Base-by-base conservation (phyloP, 2,113 vertebrate genomes). In the Nycticryphes semicollaris region DNA sequence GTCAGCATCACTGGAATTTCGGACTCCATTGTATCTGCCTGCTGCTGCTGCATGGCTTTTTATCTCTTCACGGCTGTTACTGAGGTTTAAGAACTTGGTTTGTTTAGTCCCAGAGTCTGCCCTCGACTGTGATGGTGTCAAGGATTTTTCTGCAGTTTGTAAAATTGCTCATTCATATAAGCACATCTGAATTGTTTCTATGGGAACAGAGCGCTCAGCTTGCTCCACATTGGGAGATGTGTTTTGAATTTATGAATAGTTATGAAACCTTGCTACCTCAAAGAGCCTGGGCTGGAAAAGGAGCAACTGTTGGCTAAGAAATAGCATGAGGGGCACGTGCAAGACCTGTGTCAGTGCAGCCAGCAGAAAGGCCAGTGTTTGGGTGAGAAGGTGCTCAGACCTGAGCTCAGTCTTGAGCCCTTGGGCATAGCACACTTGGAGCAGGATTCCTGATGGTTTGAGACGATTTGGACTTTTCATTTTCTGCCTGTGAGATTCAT, bases 221-320 rank as follows among this genome's bases (percentile, higher is more conserved):
- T 43, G 51, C 64, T 88, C 35, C 68, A 39, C 8, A 6, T 10
- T 13, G 72, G 83, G 51, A 89, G 87, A 62, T 45, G 23, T 3
- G 11, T 63, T 82, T 83, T 89, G 59, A 56, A 25, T 89, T 89
- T 50, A 56, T 93, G 81, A 93, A 93, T 94, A 96, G 94, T 76
- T 73, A 60, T 48, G 37, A 82, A 73, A 43, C 10, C 23, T 60
- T 48, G 41, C 39, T 86, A 25, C 51, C 37, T 50, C 3, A 4
- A 25, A 63, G 67, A 70, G 37, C 47, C 63, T 81, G 89, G 70
- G 14, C 87, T 91, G 50, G 67, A 37, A 77, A 56, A 93, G 31
- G 30, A 79, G 45, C 0, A 1, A 39, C 23, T 69, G 39, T 68
- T 92, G 76, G 57, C 28, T 63, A 39, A 86, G 75, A 57, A 88